phyloP scores from a whole-genome alignment of 1,140 invertebrate genomes.

The Apis cerana region DNA sequence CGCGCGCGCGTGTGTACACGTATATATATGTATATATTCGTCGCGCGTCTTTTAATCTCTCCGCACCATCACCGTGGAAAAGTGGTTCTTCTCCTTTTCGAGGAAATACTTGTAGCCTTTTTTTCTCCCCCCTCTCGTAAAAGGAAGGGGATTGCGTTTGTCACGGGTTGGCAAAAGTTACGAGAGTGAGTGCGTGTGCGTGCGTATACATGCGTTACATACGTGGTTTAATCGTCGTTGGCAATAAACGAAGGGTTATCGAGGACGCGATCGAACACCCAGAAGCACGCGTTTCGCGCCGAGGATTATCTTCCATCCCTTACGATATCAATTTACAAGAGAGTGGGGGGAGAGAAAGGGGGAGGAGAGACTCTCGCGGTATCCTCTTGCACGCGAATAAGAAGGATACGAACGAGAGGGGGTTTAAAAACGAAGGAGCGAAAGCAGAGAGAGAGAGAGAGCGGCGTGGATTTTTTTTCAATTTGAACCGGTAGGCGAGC shows the following conservation, averaged over 20 bases:
- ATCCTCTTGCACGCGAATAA: too few relatives aligned
- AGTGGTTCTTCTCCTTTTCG: not conserved
- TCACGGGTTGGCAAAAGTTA: not conserved
- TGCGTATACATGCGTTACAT: too few relatives aligned
- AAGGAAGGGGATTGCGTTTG: not conserved
- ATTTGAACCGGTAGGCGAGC: slow-evolving; percentile 63
- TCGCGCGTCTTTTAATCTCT: not conserved
- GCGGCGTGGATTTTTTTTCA: slow-evolving; percentile 67
- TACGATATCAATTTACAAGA: not conserved
- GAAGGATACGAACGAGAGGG: not conserved
- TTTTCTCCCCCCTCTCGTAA: too few relatives aligned
- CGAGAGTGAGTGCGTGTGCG: too few relatives aligned
- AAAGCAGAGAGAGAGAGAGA: too few relatives aligned
- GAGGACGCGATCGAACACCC: not conserved
- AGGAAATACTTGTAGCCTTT: not conserved
- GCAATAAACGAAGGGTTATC: not conserved
- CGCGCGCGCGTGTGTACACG: not conserved
- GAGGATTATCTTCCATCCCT: not conserved
- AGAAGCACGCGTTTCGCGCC: not conserved
- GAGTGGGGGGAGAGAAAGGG: not conserved
- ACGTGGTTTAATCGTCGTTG: not conserved
- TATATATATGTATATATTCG: not conserved
- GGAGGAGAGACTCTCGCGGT: too few relatives aligned
- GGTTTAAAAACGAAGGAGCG: too few relatives aligned
- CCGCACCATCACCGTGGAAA: not conserved